Base-by-base conservation (phyloP, 2,797 vertebrate species). In the Melanotaenia nigrans region DNA sequence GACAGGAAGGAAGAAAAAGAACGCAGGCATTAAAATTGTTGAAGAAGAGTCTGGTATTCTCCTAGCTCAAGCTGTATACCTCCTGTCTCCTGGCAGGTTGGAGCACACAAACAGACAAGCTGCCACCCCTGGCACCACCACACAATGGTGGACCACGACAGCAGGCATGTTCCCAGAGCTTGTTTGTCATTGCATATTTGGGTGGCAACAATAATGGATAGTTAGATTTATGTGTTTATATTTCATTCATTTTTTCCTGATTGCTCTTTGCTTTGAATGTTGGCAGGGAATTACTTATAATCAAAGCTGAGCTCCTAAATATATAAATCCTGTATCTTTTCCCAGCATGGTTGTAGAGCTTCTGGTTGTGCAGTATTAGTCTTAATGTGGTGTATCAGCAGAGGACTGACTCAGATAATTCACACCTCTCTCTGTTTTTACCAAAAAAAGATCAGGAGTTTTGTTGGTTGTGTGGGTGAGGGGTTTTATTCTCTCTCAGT, bases 21-120 rank as follows among this genome's bases (percentile, higher is more conserved):
- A 70, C 30, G 55, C 76, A 59, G 65, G 60, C 65, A 78, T 88
- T 92, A 65, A 75, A 87, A 91, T 90, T 88, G 68, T 87, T 70
- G 66, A 69, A 76, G 84, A 89, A 78, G 79, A 87, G 74, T 65
- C 81, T 78, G 77, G 78, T 87, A 81, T 90, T 88, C 83, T 88
- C 79, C 75, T 65, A 71, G 70, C 86, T 88, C 81, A 78, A 79
- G 91, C 89, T 90, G 92, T 65, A 86, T 86, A 87, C 91, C 87
- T 91, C 87, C 91, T 92, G 78, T 89, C 89, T 87, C 86, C 64
- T 70, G 89, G 89, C 88, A 93, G 87, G 90, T 93, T 89, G 83
- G 77, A 73, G 61, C 78, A 72, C 83, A 73, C 78, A 72, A 67
- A 77, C 84, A 75, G 73, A 90, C 91, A 90, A 90, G 86, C 87